phyloP scores from a whole-genome alignment of 2,888 invertebrate genomes.

The Drosophila dives region DNA sequence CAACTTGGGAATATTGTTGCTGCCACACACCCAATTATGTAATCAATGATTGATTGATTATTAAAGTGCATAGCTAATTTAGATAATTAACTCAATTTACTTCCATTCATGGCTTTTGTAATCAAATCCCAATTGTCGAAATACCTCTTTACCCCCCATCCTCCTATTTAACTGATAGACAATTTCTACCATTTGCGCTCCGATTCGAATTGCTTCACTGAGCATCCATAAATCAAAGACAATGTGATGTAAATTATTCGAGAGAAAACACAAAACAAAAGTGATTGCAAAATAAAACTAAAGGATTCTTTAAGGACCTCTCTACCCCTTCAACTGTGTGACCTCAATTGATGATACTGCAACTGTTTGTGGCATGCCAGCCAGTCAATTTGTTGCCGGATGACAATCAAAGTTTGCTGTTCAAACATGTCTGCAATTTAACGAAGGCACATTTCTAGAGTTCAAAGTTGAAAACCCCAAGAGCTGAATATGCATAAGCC shows the following conservation, averaged over 20 bases:
- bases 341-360: conserved; percentile 57
- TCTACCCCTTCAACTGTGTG: conserved; percentile 42
- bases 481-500: conserved; percentile 34
- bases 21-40: conserved; percentile 2
- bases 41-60: conserved; percentile 10
- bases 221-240: conserved; percentile 65
- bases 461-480: conserved; percentile 41
- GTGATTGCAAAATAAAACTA: conserved; percentile 11
- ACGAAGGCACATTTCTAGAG: background rate
- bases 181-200: conserved; percentile 44
- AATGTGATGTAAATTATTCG: conserved; percentile 54
- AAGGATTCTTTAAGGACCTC: conserved; percentile 35
- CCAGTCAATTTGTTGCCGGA: background rate
- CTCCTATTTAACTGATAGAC: conserved; percentile 9
- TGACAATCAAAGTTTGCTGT: conserved; percentile 24
- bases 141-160: background rate
- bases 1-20: conserved; percentile 4
- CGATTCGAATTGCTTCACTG: conserved; percentile 41
- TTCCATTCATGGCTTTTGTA: conserved; percentile 14
- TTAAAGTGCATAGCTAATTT: conserved; percentile 18
- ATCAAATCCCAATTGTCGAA: conserved; percentile 11
- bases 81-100: conserved; percentile 45
- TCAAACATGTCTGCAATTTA: conserved; percentile 2
- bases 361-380: conserved; percentile 31
- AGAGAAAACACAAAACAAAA: conserved; percentile 9